These are phyloP conservation scores for Gymnothorax reevesii DNA, from an alignment of 2,797 vertebrate species.

Conservation along the genomic window DNA sequence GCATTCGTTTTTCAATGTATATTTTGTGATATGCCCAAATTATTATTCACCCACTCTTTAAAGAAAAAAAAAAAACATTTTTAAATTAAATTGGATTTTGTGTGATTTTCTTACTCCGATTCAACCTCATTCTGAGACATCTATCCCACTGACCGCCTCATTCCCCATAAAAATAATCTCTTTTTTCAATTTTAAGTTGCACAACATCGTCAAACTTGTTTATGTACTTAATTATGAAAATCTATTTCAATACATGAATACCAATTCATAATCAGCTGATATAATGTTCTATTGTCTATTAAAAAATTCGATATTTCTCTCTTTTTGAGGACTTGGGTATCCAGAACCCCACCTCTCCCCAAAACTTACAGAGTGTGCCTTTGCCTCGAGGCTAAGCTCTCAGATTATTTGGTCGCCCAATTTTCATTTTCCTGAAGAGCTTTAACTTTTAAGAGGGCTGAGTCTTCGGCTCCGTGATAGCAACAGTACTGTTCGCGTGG, in stretches of 20 bases:
- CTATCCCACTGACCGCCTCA: too few species aligned
- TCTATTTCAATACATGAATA: background rate
- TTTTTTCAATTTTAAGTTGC: background rate
- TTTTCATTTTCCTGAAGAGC: constrained; percentile 58
- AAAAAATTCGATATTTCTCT: background rate
- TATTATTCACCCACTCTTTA: background rate
- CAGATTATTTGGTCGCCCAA: constrained; percentile 47
- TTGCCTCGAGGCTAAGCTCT: constrained; percentile 55
- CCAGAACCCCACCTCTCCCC: constrained; percentile 31
- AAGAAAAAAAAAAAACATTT: background rate
- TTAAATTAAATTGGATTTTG: too few species aligned
- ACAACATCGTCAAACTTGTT: background rate
- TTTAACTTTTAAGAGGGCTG: constrained; percentile 56
- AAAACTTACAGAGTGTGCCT: constrained; percentile 49
- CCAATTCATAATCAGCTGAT: background rate
- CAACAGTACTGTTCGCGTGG: constrained; percentile 70
- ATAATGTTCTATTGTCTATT: background rate
- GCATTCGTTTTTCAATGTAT: background rate
- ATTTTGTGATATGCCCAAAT: background rate
- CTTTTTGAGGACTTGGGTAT: constrained; percentile 19
- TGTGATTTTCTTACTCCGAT: too few species aligned
- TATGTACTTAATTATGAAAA: background rate
- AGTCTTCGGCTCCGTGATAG: constrained; percentile 49
- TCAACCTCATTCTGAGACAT: too few species aligned
- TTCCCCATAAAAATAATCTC: too few species aligned